Base-by-base conservation (phyloP, 37 sponge, comb jelly and placozoan genomes). In the Tethya wilhelma region DNA sequence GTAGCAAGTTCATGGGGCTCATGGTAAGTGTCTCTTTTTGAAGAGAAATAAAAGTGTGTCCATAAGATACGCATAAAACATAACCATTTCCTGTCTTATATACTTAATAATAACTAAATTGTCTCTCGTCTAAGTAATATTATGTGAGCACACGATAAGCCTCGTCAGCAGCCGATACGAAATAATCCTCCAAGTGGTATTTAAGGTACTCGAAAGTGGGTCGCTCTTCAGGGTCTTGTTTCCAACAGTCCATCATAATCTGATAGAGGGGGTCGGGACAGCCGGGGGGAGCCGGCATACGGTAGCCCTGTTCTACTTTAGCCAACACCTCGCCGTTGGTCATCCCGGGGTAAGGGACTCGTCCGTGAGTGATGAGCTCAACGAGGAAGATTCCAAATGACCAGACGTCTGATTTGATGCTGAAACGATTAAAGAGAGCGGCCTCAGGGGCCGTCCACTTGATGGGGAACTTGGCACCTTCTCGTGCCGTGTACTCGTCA, bases 381-480 rank as follows among this genome's bases (percentile, higher is more conserved):
- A 88, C 88, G 58, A 98, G 79, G 39, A 98, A 87, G 1, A 98
- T 89, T 17, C 99, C 99, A 78, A 91, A 98, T 4, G 95, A 93
- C 98, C 98, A 98, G 37, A 98, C 98, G 59, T 98, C 98, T 30
- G 98, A 95, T 64, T 98, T 98, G 58, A 96, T 98, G 63, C 94
- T 92, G 84, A 98, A 98, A 31, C 97, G 63, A 72, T 89, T 97
- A 78, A 91, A 97, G 59, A 94, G 77, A 4, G 95, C 94, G 32
- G 99, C 99, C 58, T 98, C 99, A 23, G 99, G 96, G 19, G 98
- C 98, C 0, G 98, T 98, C 98, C 98, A 98, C 73, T 98, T 98
- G 80, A 98, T 98, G 67, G 99, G 99, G 86, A 98, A 96, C 84
- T 93, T 95, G 14, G 97, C 97, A 64, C 95, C 97, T 33, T 89